Evolutionary conservation across 2,888 invertebrate species (phyloP).

Genomic region (Thysanoteuthis rhombus): DNA sequence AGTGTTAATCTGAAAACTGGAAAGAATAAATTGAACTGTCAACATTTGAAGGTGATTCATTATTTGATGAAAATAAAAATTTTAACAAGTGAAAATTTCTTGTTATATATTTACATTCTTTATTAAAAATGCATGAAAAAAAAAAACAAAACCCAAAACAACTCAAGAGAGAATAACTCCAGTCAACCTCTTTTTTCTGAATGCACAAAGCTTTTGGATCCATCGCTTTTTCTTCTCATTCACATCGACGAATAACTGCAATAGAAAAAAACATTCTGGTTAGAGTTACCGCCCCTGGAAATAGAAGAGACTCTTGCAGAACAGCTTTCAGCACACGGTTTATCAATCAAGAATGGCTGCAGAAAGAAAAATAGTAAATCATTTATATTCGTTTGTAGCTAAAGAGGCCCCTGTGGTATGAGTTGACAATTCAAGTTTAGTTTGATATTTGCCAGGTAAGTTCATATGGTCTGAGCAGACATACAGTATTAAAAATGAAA

Average conservation of each 20-base stretch:
- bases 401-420: too few relatives aligned
- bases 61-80: neutral
- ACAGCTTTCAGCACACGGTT: too few relatives aligned
- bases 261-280: constrained; percentile 28
- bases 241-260: constrained; percentile 52
- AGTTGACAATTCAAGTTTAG: too few relatives aligned
- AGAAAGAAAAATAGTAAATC: too few relatives aligned
- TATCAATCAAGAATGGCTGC: too few relatives aligned
- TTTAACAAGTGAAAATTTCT: too few relatives aligned
- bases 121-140: neutral
- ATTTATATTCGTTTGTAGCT: too few relatives aligned
- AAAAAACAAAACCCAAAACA: neutral
- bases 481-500: too few relatives aligned
- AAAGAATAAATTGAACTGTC: neutral
- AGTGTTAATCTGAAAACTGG: neutral
- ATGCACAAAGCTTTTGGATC: constrained; percentile 52
- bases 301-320: too few relatives aligned
- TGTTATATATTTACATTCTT: neutral
- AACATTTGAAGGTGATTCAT: neutral
- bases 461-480: too few relatives aligned
- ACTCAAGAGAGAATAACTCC: constrained; percentile 43
- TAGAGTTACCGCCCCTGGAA: neutral
- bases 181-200: constrained; percentile 53
- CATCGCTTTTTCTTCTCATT: constrained; percentile 57
- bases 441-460: too few relatives aligned